Evolutionary conservation across 2,113 vertebrate species (phyloP).

Genomic region (Bettongia penicillata): DNA sequence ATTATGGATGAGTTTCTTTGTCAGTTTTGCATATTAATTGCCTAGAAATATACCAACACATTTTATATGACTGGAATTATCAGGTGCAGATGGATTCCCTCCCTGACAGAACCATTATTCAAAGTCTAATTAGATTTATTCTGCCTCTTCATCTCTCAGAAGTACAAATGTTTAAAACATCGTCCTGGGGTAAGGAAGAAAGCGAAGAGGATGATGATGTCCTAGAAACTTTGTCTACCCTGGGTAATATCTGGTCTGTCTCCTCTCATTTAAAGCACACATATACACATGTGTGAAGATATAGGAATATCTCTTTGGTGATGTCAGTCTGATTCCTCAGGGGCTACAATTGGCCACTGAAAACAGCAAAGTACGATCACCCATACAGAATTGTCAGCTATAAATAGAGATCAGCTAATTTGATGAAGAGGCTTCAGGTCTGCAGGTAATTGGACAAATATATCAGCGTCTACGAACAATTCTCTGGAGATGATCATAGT

Average conservation of each 20-base stretch:
- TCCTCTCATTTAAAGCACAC: conserved; percentile 53
- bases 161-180: conserved; percentile 23
- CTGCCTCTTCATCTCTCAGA: conserved; percentile 53
- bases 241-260: conserved; percentile 8
- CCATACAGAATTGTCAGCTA: conserved; percentile 57
- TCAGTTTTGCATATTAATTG: conserved; percentile 41
- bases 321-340: no score
- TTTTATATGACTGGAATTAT: conserved; percentile 49
- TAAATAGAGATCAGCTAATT: conserved; percentile 68
- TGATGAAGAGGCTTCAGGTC: conserved; percentile 70
- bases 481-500: conserved; percentile 40
- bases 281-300: not conserved
- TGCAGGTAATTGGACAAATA: conserved; percentile 70
- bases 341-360: conserved; percentile 12
- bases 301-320: no score
- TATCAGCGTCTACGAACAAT: conserved; percentile 63
- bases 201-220: not conserved
- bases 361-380: conserved; percentile 47
- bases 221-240: not conserved
- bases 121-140: conserved; percentile 65
- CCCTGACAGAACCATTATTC: conserved; percentile 56
- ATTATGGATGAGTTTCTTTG: conserved; percentile 31
- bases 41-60: conserved; percentile 18
- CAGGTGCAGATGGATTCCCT: conserved; percentile 58
- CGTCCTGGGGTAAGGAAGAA: not conserved